A percentile compares a stretch with the other conserved stretches of the same genome.
Evolutionary conservation across 2,113 vertebrate species (phyloP).

Genomic region (Pluvianellus socialis): DNA sequence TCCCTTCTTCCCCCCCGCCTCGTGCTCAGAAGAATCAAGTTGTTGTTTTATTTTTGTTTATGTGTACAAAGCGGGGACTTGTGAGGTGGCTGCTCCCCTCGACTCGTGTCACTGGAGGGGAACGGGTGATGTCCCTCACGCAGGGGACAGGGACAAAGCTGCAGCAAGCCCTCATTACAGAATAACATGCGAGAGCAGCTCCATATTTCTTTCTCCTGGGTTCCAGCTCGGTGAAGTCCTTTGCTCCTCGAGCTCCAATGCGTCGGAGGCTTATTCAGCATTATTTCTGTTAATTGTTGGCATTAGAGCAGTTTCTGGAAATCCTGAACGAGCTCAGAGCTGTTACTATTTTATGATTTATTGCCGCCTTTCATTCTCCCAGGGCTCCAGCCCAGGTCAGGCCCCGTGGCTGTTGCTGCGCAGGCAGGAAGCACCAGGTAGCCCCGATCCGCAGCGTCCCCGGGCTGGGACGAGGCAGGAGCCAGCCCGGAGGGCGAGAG

Average conservation of each 20-base stretch:
- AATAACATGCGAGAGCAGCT: neutral
- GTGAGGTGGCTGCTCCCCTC: neutral
- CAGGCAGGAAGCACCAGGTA: accelerated
- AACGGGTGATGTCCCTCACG: accelerated
- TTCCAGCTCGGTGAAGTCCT: neutral
- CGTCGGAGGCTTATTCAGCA: constrained; percentile 18
- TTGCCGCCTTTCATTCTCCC: neutral
- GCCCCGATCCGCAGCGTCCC: accelerated
- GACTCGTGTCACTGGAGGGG: neutral
- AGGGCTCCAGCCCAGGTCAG: neutral
- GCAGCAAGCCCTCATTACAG: neutral
- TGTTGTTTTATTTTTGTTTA: neutral
- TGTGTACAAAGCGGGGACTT: neutral
- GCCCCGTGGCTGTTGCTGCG: accelerated
- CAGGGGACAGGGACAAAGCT: neutral
- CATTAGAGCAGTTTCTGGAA: neutral
- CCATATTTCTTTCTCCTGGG: neutral
- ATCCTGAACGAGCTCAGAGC: neutral
- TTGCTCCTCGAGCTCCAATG: neutral
- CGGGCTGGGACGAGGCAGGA: neutral
- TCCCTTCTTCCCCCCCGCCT: neutral
- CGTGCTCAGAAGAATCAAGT: neutral
- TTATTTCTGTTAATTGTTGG: constrained; percentile 33
- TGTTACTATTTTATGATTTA: neutral
- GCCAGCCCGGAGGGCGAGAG: accelerated